A percentile compares a stretch with the other conserved stretches of the same genome.
Evolutionary conservation across 1,140 invertebrate genomes (phyloP).

Genomic region (Plutomurus gul): DNA sequence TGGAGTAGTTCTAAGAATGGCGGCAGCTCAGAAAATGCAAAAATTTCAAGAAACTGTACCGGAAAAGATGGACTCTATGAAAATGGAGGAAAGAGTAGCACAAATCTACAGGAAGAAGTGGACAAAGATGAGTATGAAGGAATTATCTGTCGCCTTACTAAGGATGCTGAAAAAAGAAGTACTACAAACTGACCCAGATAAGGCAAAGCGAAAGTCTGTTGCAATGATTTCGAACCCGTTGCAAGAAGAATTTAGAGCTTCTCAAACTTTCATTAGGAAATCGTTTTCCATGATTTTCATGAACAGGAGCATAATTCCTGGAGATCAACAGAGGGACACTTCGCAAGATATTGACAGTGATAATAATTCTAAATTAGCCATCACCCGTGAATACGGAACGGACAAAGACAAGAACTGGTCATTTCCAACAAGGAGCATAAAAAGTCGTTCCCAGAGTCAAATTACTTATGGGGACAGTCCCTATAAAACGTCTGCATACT

Average conservation of each 20-base stretch:
- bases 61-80: background rate
- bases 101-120: slow-evolving; percentile 47
- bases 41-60: background rate
- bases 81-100: slow-evolving; percentile 42
- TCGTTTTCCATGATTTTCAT: slow-evolving; percentile 10
- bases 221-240: background rate
- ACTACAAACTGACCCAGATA: background rate
- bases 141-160: slow-evolving; percentile 17
- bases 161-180: slow-evolving; percentile 39
- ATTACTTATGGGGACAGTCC: too few species aligned
- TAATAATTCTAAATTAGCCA: too few species aligned
- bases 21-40: slow-evolving; percentile 30
- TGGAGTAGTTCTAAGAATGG: slow-evolving; percentile 34
- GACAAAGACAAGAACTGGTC: background rate
- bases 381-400: background rate
- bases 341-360: background rate
- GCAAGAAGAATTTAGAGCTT: background rate
- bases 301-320: background rate
- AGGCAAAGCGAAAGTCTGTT: background rate
- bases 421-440: background rate
- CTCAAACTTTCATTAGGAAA: slow-evolving; percentile 24
- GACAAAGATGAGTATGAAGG: slow-evolving; percentile 34
- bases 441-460: too few species aligned
- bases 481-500: too few species aligned
- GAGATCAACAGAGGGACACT: background rate